These are phyloP conservation scores for Diaprepes abbreviatus DNA, from an alignment of 2,888 invertebrate species.

Conservation along the genomic window DNA sequence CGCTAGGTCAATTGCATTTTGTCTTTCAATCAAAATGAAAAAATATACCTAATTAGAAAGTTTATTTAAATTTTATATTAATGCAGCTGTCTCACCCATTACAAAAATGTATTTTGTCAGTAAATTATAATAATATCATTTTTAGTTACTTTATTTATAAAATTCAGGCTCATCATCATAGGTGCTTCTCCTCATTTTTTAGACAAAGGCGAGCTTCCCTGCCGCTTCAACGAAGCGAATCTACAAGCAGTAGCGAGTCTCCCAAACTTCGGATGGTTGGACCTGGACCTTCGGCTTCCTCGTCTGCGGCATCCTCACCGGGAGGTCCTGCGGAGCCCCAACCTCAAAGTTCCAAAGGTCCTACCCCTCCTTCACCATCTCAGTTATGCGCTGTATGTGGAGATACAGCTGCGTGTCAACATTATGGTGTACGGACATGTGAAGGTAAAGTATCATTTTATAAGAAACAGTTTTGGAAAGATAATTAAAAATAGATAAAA, in stretches of 20 bases:
- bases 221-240: slow-evolving; percentile 85
- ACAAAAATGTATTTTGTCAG: too few relatives aligned
- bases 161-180: too few relatives aligned
- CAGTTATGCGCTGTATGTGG: slow-evolving; percentile 98
- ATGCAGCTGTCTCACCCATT: too few relatives aligned
- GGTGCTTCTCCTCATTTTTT: neutral
- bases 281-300: slow-evolving; percentile 75
- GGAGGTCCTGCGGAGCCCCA: slow-evolving; percentile 59
- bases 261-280: slow-evolving; percentile 74
- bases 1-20: too few relatives aligned
- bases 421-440: slow-evolving; percentile 98
- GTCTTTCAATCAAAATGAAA: too few relatives aligned
- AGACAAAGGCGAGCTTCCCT: slow-evolving; percentile 79
- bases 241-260: slow-evolving; percentile 83
- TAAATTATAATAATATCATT: too few relatives aligned
- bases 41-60: too few relatives aligned
- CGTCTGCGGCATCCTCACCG: slow-evolving; percentile 78
- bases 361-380: slow-evolving; percentile 80
- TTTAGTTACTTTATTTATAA: too few relatives aligned
- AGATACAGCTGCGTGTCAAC: slow-evolving; percentile 98
- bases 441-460: slow-evolving; percentile 69
- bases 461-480: neutral
- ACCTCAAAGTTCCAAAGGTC: slow-evolving; percentile 66
- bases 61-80: too few relatives aligned
- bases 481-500: too few relatives aligned